Conservation (phyloP, 2,113 vertebrate genomes). For the Salvelinus fontinalis region DNA sequence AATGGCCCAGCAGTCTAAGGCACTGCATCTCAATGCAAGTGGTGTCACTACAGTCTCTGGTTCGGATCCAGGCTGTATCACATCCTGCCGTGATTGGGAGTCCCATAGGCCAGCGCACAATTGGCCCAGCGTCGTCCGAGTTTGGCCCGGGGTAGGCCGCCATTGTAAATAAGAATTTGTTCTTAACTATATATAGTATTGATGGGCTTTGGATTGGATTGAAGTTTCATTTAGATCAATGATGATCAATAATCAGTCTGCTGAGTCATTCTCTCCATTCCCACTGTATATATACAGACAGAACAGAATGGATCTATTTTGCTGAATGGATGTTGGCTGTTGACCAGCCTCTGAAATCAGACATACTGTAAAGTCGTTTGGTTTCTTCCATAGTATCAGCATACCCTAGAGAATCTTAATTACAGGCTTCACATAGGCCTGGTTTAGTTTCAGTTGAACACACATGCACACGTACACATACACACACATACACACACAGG, state of each 20-base stretch:
- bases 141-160: too few relatives aligned
- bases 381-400: slow-evolving; percentile 76
- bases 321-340: slow-evolving; percentile 68
- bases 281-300: neutral
- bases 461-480: too few relatives aligned
- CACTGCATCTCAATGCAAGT: too few relatives aligned
- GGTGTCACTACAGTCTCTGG: too few relatives aligned
- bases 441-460: slow-evolving; percentile 58
- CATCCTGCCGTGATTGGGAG: too few relatives aligned
- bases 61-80: too few relatives aligned
- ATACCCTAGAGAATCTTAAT: slow-evolving; percentile 76
- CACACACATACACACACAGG: slow-evolving; percentile 28
- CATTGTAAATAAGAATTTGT: too few relatives aligned
- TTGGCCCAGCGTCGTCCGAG: too few relatives aligned
- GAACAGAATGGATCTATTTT: slow-evolving; percentile 52
- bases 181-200: neutral
- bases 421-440: slow-evolving; percentile 67
- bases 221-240: neutral
- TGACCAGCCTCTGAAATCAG: slow-evolving; percentile 63
- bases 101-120: too few relatives aligned
- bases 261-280: too few relatives aligned
- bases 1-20: too few relatives aligned
- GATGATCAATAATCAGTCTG: too few relatives aligned
- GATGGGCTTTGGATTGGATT: slow-evolving; percentile 4
- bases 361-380: slow-evolving; percentile 74